Evolutionary conservation across 2,888 invertebrate species (phyloP), one percentile per base, ranked within the genome.

Genomic region (Drosophila pullipes): DNA sequence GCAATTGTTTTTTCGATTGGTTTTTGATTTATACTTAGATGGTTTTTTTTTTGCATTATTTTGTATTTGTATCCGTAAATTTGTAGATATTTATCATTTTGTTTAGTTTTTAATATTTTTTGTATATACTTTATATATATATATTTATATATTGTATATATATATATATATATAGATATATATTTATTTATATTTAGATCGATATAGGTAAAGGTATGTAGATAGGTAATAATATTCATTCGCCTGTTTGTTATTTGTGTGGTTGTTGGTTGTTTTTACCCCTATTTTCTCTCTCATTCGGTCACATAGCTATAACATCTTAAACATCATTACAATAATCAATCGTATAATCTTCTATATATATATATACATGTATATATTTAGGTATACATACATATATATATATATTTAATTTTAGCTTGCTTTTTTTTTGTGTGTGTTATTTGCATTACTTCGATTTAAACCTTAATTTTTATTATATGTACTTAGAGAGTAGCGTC

Each of bases 401-500:
- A 65, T 73, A 69, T 71, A 65, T 62, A 61, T 73, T 28, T 25
- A 25, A 33, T 65, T 50, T 37, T 25, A 50, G 28, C 18, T 16
- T 67, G 10, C 16, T 53, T 25, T 47, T 13, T 22, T 60, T 54
- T 67, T 77, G 77, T 83, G 10, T 75, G 31, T 77, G 78, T 66
- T 78, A 75, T 69, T 76, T 74, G 74, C 59, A 69, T 82, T 87
- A 78, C 82, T 76, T 82, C 69, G 83, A 81, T 81, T 82, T 87
- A 70, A 77, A 82, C 65, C 82, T 86, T 86, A 85, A 75, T 73
- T 73, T 58, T 72, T 87, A 85, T 67, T 78, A 69, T 84, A 77
- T 82, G 81, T 89, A 88, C 87, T 89, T 88, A 89, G 89, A 88
- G 87, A 87, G 87, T 88, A 86, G 83, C 91, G 91, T 91, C 91